These are phyloP conservation scores for Lynx canadensis DNA, from an alignment of 2,113 vertebrate genomes.

Conservation along the genomic window DNA sequence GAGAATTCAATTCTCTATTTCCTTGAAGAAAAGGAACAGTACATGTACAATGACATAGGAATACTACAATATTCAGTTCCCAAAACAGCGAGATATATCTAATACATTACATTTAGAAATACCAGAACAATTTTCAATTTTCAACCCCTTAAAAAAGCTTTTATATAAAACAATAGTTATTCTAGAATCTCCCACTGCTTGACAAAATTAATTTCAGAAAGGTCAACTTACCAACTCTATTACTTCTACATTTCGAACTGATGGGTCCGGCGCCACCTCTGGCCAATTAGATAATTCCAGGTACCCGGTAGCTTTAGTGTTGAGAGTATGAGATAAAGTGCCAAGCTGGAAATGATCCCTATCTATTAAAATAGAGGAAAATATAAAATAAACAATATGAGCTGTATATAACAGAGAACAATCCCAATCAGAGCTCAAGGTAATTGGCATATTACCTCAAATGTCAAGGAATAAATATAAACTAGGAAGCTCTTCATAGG, in stretches of 20 bases:
- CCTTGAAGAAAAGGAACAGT: conserved; percentile 70
- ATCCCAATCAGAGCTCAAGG: conserved; percentile 86
- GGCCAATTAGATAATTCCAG: conserved; percentile 97
- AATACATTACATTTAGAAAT: not conserved
- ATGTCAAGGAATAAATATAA: conserved; percentile 91
- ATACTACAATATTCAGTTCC: conserved; percentile 44
- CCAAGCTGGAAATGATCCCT: conserved; percentile 97
- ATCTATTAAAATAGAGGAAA: conserved; percentile 89
- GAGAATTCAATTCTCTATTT: conserved; percentile 72
- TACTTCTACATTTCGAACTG: conserved; percentile 95
- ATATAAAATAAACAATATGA: conserved; percentile 83
- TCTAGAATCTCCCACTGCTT: conserved; percentile 5
- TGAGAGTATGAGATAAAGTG: conserved; percentile 96
- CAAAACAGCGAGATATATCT: not conserved
- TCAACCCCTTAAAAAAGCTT: conserved; percentile 34
- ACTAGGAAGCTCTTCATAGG: conserved; percentile 90
- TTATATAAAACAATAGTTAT: conserved; percentile 59
- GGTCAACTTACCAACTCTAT: conserved; percentile 89
- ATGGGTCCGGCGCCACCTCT: conserved; percentile 92
- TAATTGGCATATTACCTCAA: conserved; percentile 91
- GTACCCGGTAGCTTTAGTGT: conserved; percentile 92
- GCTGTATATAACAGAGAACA: conserved; percentile 82
- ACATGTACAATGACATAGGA: not conserved
- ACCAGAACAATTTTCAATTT: conserved; percentile 29
- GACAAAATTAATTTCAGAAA: conserved; percentile 76